Conservation (phyloP, 1,140 invertebrate genomes). For the Drosophila ohnishii region DNA sequence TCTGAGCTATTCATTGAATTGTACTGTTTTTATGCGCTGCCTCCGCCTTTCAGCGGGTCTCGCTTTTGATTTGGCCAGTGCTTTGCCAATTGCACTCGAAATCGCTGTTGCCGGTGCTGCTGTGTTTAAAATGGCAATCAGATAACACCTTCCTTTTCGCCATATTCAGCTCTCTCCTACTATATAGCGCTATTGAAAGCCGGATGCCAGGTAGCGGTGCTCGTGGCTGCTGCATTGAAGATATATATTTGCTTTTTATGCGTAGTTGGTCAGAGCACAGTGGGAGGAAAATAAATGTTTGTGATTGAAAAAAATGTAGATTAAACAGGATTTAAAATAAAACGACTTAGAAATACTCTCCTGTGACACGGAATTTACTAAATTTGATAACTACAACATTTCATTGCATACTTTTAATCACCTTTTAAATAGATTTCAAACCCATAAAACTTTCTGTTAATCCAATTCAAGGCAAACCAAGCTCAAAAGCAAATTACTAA, state of each 20-base stretch:
- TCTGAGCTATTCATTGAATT: slow-evolving; percentile 24
- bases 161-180: slow-evolving; percentile 23
- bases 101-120: slow-evolving; percentile 27
- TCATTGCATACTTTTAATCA: background rate
- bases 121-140: slow-evolving; percentile 80
- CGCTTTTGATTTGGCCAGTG: slow-evolving; percentile 63
- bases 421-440: background rate
- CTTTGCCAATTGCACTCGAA: slow-evolving; percentile 53
- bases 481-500: background rate
- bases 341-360: background rate
- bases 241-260: slow-evolving; percentile 63
- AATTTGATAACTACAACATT: background rate
- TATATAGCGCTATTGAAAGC: slow-evolving; percentile 46
- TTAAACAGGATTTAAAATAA: background rate
- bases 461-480: too few relatives aligned
- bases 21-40: slow-evolving; percentile 30
- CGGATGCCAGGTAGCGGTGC: slow-evolving; percentile 12
- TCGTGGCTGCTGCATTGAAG: slow-evolving; percentile 54
- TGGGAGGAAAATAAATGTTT: background rate
- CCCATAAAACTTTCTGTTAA: background rate
- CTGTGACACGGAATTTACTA: too few relatives aligned
- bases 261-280: slow-evolving; percentile 16
- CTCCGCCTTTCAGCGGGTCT: slow-evolving; percentile 23
- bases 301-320: background rate
- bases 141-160: slow-evolving; percentile 69